Conservation (phyloP, 2,113 vertebrate species). For the Zosterops lateralis region DNA sequence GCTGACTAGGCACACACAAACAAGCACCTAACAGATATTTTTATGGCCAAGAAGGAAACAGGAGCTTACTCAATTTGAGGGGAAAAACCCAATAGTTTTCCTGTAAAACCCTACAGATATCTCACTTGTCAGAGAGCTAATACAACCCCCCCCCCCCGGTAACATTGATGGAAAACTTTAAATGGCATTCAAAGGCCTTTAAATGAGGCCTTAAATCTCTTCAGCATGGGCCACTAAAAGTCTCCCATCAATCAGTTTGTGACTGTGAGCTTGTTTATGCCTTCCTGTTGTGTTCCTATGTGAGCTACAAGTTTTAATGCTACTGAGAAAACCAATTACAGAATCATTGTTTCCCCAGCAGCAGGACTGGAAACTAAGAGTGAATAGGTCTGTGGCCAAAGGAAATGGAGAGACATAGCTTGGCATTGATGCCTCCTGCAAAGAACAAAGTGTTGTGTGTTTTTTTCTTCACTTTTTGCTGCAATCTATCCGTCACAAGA, state of each 20-base stretch:
- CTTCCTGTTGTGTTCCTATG: background rate
- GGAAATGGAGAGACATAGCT: background rate
- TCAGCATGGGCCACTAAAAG: background rate
- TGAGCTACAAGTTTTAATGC: background rate
- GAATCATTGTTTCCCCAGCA: background rate
- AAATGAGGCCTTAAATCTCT: background rate
- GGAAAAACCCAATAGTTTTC: background rate
- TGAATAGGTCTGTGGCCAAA: background rate
- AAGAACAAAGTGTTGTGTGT: background rate
- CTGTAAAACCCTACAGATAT: background rate
- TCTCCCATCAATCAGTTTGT: background rate
- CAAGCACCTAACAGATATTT: background rate
- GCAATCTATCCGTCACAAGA: background rate
- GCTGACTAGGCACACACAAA: rapidly evolving
- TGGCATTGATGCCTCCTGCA: background rate
- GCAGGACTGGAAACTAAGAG: background rate
- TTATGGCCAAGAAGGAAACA: background rate
- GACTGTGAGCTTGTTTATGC: background rate
- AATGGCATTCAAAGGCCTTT: background rate
- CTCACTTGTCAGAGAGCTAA: background rate
- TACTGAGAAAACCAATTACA: background rate
- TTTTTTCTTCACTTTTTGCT: background rate
- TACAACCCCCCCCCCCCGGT: background rate
- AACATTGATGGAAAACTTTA: background rate
- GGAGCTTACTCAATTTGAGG: background rate